These are phyloP conservation scores for Sylvietta virens DNA, from an alignment of 2,113 vertebrate genomes.

Conservation along the genomic window DNA sequence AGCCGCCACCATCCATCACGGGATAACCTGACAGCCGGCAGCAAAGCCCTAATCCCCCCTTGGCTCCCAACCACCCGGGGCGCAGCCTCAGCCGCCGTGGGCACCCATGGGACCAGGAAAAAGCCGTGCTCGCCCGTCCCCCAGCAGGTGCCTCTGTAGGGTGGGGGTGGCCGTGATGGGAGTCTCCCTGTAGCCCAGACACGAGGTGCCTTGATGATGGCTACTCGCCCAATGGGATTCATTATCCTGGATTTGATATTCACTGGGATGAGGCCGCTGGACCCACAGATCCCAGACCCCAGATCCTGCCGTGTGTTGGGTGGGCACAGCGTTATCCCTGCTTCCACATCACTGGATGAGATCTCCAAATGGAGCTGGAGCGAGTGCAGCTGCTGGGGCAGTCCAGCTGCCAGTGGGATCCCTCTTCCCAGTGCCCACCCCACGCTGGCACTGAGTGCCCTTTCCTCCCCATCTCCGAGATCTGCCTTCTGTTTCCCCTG, in stretches of 20 bases:
- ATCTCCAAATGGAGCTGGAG: not conserved
- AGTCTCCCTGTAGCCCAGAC: not conserved
- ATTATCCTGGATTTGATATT: not conserved
- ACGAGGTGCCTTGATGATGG: accelerated
- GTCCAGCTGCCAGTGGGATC: not conserved
- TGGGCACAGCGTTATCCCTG: accelerated
- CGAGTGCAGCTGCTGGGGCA: not conserved
- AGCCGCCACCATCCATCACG: slow-evolving; percentile 88
- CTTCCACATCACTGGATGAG: not conserved
- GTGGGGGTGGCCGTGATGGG: accelerated
- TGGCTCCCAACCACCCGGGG: not conserved
- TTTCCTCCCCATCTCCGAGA: not conserved
- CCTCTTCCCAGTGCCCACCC: not conserved
- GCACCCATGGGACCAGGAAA: not conserved
- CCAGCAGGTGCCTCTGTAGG: accelerated
- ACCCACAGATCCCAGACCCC: not conserved
- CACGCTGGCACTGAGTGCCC: accelerated
- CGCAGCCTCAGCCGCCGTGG: not conserved
- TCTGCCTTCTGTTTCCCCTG: not conserved
- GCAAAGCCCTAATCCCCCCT: slow-evolving; percentile 68
- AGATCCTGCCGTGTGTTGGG: accelerated
- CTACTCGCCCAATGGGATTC: accelerated
- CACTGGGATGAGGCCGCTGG: accelerated
- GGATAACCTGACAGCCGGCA: slow-evolving; percentile 85
- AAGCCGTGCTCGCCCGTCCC: accelerated